phyloP scores from a whole-genome alignment of 2,888 invertebrate genomes.

The Sussaba pulchella region DNA sequence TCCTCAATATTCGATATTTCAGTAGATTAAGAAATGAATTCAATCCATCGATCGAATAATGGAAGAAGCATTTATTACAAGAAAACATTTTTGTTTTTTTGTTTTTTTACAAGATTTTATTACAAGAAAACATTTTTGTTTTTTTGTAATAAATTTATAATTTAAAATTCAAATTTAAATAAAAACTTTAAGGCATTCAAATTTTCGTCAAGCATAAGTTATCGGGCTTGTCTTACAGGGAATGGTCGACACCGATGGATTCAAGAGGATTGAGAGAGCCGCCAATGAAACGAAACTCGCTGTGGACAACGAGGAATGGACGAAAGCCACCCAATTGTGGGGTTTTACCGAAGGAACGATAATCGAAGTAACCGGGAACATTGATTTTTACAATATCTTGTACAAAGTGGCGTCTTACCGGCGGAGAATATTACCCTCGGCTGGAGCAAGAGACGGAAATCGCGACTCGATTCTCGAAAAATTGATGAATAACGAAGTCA shows the following conservation, averaged over 20 bases:
- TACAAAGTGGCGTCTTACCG: conserved; percentile 80
- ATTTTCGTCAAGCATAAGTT: not conserved
- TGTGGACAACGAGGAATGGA: conserved; percentile 87
- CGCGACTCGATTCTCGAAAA: conserved; percentile 80
- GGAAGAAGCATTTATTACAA: no score
- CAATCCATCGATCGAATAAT: no score
- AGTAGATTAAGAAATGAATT: no score
- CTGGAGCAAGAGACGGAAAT: conserved; percentile 68
- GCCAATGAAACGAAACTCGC: conserved; percentile 87
- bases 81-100: no score
- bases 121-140: no score
- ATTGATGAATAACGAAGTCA: conserved; percentile 91
- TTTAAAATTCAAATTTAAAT: no score
- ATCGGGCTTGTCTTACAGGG: conserved; percentile 83
- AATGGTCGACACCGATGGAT: conserved; percentile 89
- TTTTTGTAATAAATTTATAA: no score
- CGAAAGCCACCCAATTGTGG: conserved; percentile 88
- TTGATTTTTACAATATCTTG: conserved; percentile 94
- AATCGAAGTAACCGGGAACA: conserved; percentile 86
- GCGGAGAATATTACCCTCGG: conserved; percentile 8
- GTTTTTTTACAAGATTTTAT: no score
- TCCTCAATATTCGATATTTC: no score
- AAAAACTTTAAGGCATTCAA: no score
- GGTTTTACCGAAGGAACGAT: conserved; percentile 87
- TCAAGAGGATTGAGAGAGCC: conserved; percentile 86